These are phyloP conservation scores for Pao palembangensis DNA, from an alignment of 2,113 vertebrate genomes.

Conservation along the genomic window DNA sequence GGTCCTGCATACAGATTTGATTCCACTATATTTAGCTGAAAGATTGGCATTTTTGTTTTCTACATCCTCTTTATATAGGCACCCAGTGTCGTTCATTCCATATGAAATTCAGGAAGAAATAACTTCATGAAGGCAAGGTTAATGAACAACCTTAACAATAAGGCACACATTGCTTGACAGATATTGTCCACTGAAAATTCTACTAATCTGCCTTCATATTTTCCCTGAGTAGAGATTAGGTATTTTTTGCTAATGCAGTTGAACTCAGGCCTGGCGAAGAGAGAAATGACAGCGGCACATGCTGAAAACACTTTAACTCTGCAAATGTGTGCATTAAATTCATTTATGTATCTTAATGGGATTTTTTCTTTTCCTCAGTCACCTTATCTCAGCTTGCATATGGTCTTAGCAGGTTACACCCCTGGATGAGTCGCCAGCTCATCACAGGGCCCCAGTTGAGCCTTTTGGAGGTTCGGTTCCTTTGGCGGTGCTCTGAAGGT, in stretches of 20 bases:
- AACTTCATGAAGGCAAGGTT: neutral
- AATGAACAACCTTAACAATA: neutral
- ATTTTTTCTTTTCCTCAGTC: too few species aligned
- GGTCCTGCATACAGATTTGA: neutral
- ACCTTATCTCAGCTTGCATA: too few species aligned
- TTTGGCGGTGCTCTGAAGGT: too few species aligned
- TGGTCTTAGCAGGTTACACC: too few species aligned
- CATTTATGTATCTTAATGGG: too few species aligned
- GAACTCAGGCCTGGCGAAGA: constrained; percentile 14
- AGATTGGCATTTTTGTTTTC: neutral
- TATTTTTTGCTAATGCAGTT: neutral
- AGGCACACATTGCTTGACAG: neutral
- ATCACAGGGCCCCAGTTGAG: too few species aligned
- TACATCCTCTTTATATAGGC: constrained; percentile 6
- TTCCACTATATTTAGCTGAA: constrained; percentile 1
- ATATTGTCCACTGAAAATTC: neutral
- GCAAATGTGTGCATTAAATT: too few species aligned
- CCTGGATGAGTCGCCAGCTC: too few species aligned
- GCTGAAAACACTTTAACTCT: constrained; percentile 12
- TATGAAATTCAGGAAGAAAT: neutral
- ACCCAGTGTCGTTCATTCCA: neutral
- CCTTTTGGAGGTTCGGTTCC: too few species aligned
- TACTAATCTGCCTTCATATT: neutral
- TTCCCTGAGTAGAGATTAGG: neutral
- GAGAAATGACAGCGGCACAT: constrained; percentile 13